Evolutionary conservation across 2,113 vertebrate genomes (phyloP), one percentile per base, ranked within the genome.

Genomic region (Romanogobio albipinnatus): DNA sequence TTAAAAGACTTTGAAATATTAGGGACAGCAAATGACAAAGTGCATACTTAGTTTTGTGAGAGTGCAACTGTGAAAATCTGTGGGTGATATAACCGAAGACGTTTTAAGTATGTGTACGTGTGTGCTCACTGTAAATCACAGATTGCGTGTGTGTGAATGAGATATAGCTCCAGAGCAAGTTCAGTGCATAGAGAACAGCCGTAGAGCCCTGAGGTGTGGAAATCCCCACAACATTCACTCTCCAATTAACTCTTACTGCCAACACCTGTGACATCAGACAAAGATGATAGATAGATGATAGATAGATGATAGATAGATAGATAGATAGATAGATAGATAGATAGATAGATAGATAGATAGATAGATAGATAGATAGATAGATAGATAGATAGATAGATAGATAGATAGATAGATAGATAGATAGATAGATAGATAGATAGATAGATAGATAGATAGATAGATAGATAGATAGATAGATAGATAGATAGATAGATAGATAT

Each of bases 161-260:
- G 79, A 85, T n/a, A 68, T 78, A 66, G 85, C 71, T 61, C 82
- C 47, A 86, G 45, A 84, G 36, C 10, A 70, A 76, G 81, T 82
- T 81, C 84, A 47, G 33, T 93, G 94, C 95, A 92, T 93, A 93
- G 92, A 93, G 94, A 94, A 94, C 93, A 92, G 90, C 91, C 61
- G 82, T 71, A 90, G 94, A 95, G 95, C 93, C 95, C 94, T 86
- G 91, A 92, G 92, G 83, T 86, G 91, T 61, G 96, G 96, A 97
- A 97, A 96, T 97, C 95, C 96, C 96, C 96, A 92, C 93, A 90
- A 90, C 95, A 95, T 47, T 87, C 81, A 82, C 88, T 92, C 85
- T 90, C 85, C 90, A 92, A 92, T 93, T 93, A 93, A 93, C 90
- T 85, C 82, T 80, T 86, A 79, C 86, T 85, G 70, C 73, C 87